Evolutionary conservation across 2,797 vertebrate species (phyloP).

Genomic region (Antrozous pallidus): DNA sequence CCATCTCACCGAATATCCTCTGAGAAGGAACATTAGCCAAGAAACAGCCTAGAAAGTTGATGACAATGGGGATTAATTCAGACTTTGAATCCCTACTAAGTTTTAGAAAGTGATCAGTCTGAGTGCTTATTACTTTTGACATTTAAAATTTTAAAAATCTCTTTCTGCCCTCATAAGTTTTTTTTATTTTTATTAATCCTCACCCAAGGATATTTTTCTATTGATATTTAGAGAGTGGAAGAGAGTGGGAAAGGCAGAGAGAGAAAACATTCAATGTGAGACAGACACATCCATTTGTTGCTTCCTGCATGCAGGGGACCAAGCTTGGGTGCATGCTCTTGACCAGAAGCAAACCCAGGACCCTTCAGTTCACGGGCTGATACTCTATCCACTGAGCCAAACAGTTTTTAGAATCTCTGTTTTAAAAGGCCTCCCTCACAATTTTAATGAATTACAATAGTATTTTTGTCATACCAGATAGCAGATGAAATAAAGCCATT

Average conservation of each 20-base stretch:
- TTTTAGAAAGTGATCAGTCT: conserved; percentile 9
- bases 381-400: too few relatives aligned
- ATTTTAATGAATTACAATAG: background rate
- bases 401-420: too few relatives aligned
- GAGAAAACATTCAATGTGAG: too few relatives aligned
- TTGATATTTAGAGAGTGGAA: too few relatives aligned
- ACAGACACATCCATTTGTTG: too few relatives aligned
- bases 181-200: too few relatives aligned
- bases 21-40: conserved; percentile 27
- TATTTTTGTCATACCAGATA: conserved; percentile 1
- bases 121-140: background rate
- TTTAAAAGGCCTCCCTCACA: background rate
- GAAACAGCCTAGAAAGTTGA: background rate
- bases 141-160: background rate
- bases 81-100: conserved; percentile 33
- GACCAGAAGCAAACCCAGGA: too few relatives aligned
- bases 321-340: too few relatives aligned
- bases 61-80: background rate
- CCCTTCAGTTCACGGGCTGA: too few relatives aligned
- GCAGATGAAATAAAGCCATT: background rate
- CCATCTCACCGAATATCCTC: conserved; percentile 37
- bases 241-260: too few relatives aligned
- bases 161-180: background rate
- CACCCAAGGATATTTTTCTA: too few relatives aligned
- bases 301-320: too few relatives aligned